phyloP scores from a whole-genome alignment of 2,797 vertebrate genomes.

The Parotocinclus haroldoi region DNA sequence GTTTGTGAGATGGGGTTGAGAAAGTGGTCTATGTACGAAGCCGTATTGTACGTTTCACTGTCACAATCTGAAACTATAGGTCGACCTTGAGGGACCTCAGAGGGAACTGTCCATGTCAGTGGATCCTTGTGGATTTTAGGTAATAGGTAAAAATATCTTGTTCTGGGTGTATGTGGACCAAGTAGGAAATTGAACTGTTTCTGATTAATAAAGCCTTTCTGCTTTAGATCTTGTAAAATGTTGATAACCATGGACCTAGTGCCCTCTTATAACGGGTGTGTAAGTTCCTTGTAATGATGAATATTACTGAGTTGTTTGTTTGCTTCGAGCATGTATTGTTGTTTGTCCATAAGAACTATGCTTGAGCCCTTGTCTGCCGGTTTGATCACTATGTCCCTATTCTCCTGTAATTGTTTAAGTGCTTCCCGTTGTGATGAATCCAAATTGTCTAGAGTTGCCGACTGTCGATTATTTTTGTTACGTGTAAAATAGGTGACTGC shows the following conservation, averaged over 20 bases:
- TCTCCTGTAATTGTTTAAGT: background rate
- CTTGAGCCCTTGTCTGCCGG: background rate
- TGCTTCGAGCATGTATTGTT: conserved; percentile 9
- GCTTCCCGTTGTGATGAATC: background rate
- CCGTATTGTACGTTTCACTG: conserved; percentile 8
- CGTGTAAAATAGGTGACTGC: background rate
- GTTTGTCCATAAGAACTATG: conserved; percentile 23
- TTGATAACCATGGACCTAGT: background rate
- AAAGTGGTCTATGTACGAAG: conserved; percentile 17
- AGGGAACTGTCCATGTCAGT: background rate
- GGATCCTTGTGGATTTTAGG: conserved; percentile 23
- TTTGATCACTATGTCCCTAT: background rate
- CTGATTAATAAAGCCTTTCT: background rate
- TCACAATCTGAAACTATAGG: conserved; percentile 30
- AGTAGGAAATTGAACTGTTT: conserved; percentile 12
- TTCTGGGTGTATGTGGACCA: background rate
- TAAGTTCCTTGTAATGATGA: background rate
- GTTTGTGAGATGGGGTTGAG: background rate
- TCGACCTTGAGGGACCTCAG: conserved; percentile 2
- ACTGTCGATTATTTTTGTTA: background rate
- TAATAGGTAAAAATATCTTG: conserved; percentile 11
- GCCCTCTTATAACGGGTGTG: background rate
- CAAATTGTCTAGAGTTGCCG: background rate
- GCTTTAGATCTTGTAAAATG: background rate
- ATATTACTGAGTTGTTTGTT: conserved; percentile 15